Evolutionary conservation across 2,797 vertebrate genomes (phyloP), one percentile per base, ranked within the genome.

Genomic region (Kryptopterus vitreolus): DNA sequence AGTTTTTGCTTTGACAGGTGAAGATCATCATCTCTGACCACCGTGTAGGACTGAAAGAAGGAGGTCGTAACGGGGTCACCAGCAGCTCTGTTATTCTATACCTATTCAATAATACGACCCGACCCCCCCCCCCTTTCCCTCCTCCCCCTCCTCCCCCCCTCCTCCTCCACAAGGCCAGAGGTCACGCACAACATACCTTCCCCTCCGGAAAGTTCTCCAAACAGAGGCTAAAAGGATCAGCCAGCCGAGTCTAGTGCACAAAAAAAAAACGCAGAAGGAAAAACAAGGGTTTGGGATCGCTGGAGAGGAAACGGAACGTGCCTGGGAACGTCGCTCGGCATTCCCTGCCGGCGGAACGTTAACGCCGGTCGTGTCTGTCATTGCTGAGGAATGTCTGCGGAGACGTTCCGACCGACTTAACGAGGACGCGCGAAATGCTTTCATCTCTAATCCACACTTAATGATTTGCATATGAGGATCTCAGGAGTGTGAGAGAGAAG

Each of bases 361-460:
- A 88, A 92, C 92, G 91, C 90, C 91, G 90, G 92, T 92, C 94
- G 89, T 89, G 90, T 89, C 87, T 92, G 94, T 94, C 93, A 92
- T 88, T 90, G 88, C 91, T 93, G 91, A 93, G 92, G 90, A 90
- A 94, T 93, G 91, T 94, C 90, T 89, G 85, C 85, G 87, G 88
- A 92, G 91, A 94, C 91, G 93, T 92, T 93, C 93, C 93, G 93
- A 91, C 89, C 89, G 85, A 90, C 89, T 89, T 92, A 93, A 93
- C 91, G 90, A 93, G 91, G 88, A 86, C 86, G 90, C 79, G 87
- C 92, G 92, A 94, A 93, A 82, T 74, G 86, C 89, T 92, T 92
- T 94, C 92, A 92, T 89, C 90, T 91, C 89, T 87, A 94, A 94
- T 94, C 93, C 93, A 91, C 89, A 87, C 90, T 88, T 94, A 94